These are phyloP conservation scores for Pithys albifrons DNA, from an alignment of 2,113 vertebrate species.

Conservation along the genomic window DNA sequence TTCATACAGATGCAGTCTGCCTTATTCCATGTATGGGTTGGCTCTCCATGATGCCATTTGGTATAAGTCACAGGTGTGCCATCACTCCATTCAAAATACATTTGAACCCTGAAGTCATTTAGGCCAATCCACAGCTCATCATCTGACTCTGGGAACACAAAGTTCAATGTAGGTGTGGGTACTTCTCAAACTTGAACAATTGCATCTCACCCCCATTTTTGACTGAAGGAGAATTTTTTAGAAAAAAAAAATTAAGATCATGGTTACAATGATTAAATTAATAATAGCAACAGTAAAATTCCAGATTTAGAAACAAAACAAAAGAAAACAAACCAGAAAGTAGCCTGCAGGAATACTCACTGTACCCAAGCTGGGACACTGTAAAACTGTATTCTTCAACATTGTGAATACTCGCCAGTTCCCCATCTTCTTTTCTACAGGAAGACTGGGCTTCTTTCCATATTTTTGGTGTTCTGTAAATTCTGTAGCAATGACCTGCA, in stretches of 20 bases:
- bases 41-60: constrained; percentile 85
- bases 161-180: not conserved
- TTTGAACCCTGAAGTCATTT: constrained; percentile 84
- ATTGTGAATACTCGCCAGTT: constrained; percentile 87
- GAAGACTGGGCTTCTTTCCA: constrained; percentile 84
- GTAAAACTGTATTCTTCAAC: constrained; percentile 91
- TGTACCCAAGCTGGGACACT: constrained; percentile 87
- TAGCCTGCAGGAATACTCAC: constrained; percentile 73
- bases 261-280: not conserved
- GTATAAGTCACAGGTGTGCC: constrained; percentile 88
- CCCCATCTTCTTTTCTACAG: constrained; percentile 86
- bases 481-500: constrained; percentile 85
- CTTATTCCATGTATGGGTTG: constrained; percentile 78
- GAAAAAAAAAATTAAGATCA: not conserved
- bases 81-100: constrained; percentile 95
- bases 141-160: constrained; percentile 72
- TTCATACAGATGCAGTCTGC: constrained; percentile 90
- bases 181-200: not conserved
- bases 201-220: not conserved
- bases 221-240: not conserved
- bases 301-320: not conserved
- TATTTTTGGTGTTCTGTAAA: constrained; percentile 80
- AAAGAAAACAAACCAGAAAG: not conserved
- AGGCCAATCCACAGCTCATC: constrained; percentile 92
- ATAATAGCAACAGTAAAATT: not conserved